Conservation (phyloP, 2,888 invertebrate genomes). For the Athalia circularis region DNA sequence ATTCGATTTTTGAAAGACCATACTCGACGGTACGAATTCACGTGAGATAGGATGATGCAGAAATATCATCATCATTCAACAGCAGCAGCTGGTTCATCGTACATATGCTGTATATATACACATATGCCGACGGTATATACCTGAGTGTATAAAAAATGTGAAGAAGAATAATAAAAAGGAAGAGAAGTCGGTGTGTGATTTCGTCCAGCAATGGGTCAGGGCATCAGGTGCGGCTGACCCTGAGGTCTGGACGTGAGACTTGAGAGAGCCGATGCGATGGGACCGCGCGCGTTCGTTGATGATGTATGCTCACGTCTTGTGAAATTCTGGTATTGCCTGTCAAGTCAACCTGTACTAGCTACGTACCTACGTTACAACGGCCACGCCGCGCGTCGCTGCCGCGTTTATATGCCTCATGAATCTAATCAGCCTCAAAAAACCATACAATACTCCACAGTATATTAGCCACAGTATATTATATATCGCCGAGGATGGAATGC, state of each 20-base stretch:
- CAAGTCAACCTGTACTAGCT: background rate
- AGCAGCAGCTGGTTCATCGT: no score
- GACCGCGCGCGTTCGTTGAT: constrained; percentile 4
- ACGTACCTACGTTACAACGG: no score
- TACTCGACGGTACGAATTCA: background rate
- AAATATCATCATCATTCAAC: background rate
- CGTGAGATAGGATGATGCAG: background rate
- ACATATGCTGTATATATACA: background rate
- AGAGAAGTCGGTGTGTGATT: constrained; percentile 10
- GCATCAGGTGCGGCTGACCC: constrained; percentile 48
- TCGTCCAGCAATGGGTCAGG: constrained; percentile 38
- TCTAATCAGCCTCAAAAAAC: no score
- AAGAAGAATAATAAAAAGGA: background rate
- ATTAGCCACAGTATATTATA: no score
- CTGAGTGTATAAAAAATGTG: background rate
- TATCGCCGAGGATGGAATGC: no score
- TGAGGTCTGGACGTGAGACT: constrained; percentile 45
- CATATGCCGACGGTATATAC: background rate
- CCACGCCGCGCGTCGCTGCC: background rate
- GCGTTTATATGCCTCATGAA: no score
- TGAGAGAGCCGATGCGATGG: constrained; percentile 40
- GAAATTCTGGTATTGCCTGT: constrained; percentile 40
- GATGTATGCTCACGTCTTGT: constrained; percentile 33
- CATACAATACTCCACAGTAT: no score
- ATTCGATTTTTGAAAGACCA: no score